These are phyloP conservation scores for Pseudanteris insignis DNA, from an alignment of 2,888 invertebrate genomes.

Conservation along the genomic window DNA sequence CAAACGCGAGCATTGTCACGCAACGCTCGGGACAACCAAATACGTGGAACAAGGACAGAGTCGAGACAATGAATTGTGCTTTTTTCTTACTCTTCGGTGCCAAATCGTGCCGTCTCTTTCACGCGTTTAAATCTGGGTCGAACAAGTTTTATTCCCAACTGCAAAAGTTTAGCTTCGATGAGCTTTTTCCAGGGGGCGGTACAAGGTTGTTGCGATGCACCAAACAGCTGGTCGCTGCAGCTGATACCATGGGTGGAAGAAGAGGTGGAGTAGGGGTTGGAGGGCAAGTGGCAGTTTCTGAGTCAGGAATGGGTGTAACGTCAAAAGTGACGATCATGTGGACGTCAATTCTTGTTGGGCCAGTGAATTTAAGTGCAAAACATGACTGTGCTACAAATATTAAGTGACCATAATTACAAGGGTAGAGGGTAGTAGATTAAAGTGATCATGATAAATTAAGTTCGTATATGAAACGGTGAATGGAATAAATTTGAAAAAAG, in stretches of 20 bases:
- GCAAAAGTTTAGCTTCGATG: slow-evolving; percentile 29
- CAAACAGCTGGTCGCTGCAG: slow-evolving; percentile 34
- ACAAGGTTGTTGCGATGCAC: slow-evolving; percentile 33
- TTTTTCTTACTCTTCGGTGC: slow-evolving; percentile 6
- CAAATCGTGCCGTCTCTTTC: slow-evolving; percentile 5
- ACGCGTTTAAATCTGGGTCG: slow-evolving; percentile 21
- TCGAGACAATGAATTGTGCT: not conserved
- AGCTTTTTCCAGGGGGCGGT: slow-evolving; percentile 12
- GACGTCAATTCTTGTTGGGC: too few species aligned
- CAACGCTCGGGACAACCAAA: too few species aligned
- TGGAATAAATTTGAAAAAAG: too few species aligned
- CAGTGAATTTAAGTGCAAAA: too few species aligned
- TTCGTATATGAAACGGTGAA: too few species aligned
- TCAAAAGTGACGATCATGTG: not conserved
- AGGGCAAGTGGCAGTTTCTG: not conserved
- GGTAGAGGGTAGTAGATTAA: too few species aligned
- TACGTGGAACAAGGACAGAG: slow-evolving; percentile 4
- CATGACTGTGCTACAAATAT: too few species aligned
- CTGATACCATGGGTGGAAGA: slow-evolving; percentile 12
- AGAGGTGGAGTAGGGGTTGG: too few species aligned
- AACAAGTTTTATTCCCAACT: slow-evolving; percentile 18
- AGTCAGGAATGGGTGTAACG: not conserved
- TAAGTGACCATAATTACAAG: too few species aligned
- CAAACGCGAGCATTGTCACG: too few species aligned
- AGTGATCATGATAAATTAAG: too few species aligned